Conservation (phyloP, 2,797 vertebrate genomes). For the Botia kubotai region DNA sequence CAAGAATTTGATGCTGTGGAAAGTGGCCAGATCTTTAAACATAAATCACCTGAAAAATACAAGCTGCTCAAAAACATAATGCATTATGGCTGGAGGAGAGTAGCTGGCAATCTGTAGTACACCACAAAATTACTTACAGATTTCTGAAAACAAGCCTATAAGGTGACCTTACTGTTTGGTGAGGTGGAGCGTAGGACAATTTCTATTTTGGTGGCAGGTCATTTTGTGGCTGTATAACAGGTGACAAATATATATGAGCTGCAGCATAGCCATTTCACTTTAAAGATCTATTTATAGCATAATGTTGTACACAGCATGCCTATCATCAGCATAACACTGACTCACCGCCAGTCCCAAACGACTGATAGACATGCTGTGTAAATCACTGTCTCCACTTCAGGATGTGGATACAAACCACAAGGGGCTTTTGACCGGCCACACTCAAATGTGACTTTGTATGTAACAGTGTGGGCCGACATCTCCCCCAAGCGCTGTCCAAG, state of each 20-base stretch:
- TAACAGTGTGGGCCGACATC: constrained; percentile 10
- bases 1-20: constrained; percentile 64
- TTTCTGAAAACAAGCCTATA: constrained; percentile 58
- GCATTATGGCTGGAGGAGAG: constrained; percentile 51
- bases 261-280: constrained; percentile 32
- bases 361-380: constrained; percentile 30
- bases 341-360: constrained; percentile 12
- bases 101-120: constrained; percentile 60
- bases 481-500: constrained; percentile 2
- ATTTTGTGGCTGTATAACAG: constrained; percentile 45
- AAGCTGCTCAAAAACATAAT: constrained; percentile 70
- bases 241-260: constrained; percentile 28
- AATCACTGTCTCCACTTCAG: constrained; percentile 39
- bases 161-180: constrained; percentile 66
- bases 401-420: constrained; percentile 28
- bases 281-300: constrained; percentile 44
- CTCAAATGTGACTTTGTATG: constrained; percentile 32
- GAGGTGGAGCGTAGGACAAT: constrained; percentile 48
- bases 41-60: constrained; percentile 71
- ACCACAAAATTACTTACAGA: constrained; percentile 72
- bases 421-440: constrained; percentile 17
- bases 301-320: constrained; percentile 35
- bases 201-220: constrained; percentile 64
- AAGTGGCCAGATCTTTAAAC: constrained; percentile 70
- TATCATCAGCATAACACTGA: constrained; percentile 32